Evolutionary conservation across 2,888 invertebrate species (phyloP).

Genomic region (Archips crataeganus): DNA sequence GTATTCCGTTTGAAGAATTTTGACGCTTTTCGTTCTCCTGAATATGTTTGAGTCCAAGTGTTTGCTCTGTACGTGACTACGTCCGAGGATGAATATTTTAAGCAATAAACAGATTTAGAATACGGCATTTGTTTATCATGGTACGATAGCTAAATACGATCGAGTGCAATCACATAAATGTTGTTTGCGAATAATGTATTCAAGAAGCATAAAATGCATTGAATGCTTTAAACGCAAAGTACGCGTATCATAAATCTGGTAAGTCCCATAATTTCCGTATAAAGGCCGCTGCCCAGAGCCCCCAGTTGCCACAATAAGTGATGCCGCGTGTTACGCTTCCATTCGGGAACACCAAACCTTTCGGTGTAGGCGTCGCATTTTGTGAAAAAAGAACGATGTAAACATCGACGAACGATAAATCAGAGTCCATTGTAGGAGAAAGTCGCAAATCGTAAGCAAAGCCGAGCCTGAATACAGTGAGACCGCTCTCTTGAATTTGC

Average conservation of each 20-base stretch:
- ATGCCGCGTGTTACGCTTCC: constrained; percentile 31
- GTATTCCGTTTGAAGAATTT: constrained; percentile 42
- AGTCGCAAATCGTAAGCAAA: constrained; percentile 44
- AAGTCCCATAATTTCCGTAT: constrained; percentile 29
- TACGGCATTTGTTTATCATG: neutral
- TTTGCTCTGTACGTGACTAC: constrained; percentile 26
- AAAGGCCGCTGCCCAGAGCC: constrained; percentile 19
- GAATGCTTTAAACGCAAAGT: constrained; percentile 8
- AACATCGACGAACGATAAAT: constrained; percentile 43
- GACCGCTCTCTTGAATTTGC: constrained; percentile 43
- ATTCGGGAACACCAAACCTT: constrained; percentile 34
- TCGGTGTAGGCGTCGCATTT: constrained; percentile 38
- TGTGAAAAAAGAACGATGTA: constrained; percentile 39
- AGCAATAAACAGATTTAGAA: constrained; percentile 8
- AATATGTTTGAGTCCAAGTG: constrained; percentile 36
- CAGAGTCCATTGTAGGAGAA: constrained; percentile 43
- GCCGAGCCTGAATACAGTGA: constrained; percentile 40
- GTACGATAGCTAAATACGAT: neutral
- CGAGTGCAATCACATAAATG: constrained; percentile 5
- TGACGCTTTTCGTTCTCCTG: constrained; percentile 32
- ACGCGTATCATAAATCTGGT: constrained; percentile 29
- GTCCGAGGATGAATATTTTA: constrained; percentile 26
- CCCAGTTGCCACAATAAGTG: constrained; percentile 35
- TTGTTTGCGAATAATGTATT: neutral
- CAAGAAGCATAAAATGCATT: constrained; percentile 6